Percentiles rank a stretch among this genome's conserved stretches.
These are phyloP conservation scores for Cecropterus lyciades DNA, from an alignment of 1,140 invertebrate genomes.

Conservation along the genomic window DNA sequence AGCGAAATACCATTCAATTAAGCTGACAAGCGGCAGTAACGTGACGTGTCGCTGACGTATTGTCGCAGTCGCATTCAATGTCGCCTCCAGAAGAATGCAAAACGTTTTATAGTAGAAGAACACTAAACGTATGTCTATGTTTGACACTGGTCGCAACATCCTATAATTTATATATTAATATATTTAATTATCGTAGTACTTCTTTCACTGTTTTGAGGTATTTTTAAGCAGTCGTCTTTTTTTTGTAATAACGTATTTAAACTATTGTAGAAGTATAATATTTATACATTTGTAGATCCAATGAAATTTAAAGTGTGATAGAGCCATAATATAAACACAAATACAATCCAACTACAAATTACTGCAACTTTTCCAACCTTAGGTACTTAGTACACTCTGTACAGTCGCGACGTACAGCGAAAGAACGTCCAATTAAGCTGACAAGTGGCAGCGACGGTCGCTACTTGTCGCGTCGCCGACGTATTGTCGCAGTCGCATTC, in stretches of 20 bases:
- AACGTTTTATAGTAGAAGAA: neutral
- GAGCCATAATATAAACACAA: no score
- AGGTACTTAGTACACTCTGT: slow-evolving; percentile 20
- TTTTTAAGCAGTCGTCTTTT: no score
- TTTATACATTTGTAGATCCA: no score
- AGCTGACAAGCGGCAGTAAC: slow-evolving; percentile 41
- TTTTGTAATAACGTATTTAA: no score
- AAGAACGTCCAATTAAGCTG: slow-evolving; percentile 48
- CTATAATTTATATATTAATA: no score
- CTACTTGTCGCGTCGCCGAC: slow-evolving; percentile 48
- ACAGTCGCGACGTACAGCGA: slow-evolving; percentile 29
- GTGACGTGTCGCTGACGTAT: slow-evolving; percentile 47
- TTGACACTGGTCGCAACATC: no score
- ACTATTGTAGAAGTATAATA: no score
- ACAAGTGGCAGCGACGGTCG: slow-evolving; percentile 40
- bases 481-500: slow-evolving; percentile 49
- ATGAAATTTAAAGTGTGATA: no score
- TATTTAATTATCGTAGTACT: no score
- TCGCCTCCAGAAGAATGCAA: slow-evolving; percentile 12
- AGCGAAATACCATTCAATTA: slow-evolving; percentile 46
- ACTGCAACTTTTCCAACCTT: slow-evolving; percentile 11
- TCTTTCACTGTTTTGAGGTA: no score
- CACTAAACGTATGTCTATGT: no score
- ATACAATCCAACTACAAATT: slow-evolving; percentile 3
- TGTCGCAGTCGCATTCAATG: slow-evolving; percentile 47